phyloP scores from a whole-genome alignment of 1,140 invertebrate genomes.

The Leptopilina clavipes region DNA sequence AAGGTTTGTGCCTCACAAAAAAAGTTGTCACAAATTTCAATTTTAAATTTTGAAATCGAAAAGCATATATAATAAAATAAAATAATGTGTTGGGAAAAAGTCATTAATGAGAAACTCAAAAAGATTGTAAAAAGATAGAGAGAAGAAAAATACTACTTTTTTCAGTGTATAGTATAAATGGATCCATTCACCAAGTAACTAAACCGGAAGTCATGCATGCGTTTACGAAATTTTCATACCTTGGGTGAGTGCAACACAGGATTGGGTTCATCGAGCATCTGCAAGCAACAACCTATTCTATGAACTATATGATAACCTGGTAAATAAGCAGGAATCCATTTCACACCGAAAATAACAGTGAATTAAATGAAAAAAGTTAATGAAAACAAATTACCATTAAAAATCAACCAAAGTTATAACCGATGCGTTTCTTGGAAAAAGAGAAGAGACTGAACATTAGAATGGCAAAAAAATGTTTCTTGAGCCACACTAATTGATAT shows the following conservation, averaged over 20 bases:
- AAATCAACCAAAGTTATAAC: too few relatives aligned
- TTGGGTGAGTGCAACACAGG: slow-evolving; percentile 74
- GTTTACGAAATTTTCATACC: slow-evolving; percentile 66
- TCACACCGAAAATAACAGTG: slow-evolving; percentile 23
- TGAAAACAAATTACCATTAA: not conserved
- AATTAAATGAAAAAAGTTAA: slow-evolving; percentile 4
- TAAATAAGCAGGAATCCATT: slow-evolving; percentile 7
- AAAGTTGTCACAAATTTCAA: too few relatives aligned
- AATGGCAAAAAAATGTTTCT: too few relatives aligned
- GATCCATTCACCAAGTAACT: slow-evolving; percentile 6
- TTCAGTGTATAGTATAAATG: not conserved
- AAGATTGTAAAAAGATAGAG: not conserved
- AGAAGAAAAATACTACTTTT: not conserved
- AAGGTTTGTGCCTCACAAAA: too few relatives aligned
- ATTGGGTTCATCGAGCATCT: slow-evolving; percentile 74
- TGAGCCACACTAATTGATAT: too few relatives aligned
- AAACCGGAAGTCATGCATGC: slow-evolving; percentile 5
- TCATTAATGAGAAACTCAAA: not conserved
- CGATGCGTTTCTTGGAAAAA: too few relatives aligned
- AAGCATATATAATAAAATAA: too few relatives aligned
- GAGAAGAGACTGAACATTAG: too few relatives aligned
- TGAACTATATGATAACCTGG: slow-evolving; percentile 66
- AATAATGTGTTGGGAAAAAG: not conserved
- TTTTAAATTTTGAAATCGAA: too few relatives aligned
- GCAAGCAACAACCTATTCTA: slow-evolving; percentile 73